Conservation (phyloP, 2,888 invertebrate species). For the Erynnis tages region DNA sequence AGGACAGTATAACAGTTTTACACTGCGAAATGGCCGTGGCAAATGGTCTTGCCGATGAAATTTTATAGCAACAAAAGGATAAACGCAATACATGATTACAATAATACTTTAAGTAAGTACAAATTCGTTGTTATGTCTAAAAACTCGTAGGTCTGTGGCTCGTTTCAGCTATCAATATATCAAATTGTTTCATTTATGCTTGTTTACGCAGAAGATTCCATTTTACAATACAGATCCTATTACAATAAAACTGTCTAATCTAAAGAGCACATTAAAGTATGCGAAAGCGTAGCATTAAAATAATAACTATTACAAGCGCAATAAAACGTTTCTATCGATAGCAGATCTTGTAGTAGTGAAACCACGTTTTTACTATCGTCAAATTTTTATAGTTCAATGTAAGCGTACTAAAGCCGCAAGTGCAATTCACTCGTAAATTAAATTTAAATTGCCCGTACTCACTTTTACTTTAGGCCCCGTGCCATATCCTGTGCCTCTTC, state of each 20-base stretch:
- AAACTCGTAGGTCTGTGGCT: no score
- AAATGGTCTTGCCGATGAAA: slow-evolving; percentile 32
- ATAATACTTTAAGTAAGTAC: background rate
- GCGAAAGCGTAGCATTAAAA: no score
- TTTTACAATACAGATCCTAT: no score
- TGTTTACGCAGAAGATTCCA: no score
- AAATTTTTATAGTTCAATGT: background rate
- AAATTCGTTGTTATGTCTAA: background rate
- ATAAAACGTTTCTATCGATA: background rate
- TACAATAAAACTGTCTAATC: background rate
- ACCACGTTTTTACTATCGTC: background rate
- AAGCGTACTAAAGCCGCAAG: background rate
- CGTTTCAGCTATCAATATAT: background rate
- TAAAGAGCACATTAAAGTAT: no score
- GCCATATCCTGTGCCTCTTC: slow-evolving; percentile 13
- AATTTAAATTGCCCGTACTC: slow-evolving; percentile 7
- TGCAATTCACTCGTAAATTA: slow-evolving; percentile 11
- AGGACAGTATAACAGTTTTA: slow-evolving; percentile 29
- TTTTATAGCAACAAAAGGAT: slow-evolving; percentile 18
- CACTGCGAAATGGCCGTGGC: slow-evolving; percentile 30
- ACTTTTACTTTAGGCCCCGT: slow-evolving; percentile 18
- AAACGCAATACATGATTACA: slow-evolving; percentile 17
- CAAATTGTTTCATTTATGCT: no score
- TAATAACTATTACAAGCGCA: no score
- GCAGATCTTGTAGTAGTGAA: background rate